Conservation (phyloP, 2,797 vertebrate species). For the Heteromormyrus szaboi region DNA sequence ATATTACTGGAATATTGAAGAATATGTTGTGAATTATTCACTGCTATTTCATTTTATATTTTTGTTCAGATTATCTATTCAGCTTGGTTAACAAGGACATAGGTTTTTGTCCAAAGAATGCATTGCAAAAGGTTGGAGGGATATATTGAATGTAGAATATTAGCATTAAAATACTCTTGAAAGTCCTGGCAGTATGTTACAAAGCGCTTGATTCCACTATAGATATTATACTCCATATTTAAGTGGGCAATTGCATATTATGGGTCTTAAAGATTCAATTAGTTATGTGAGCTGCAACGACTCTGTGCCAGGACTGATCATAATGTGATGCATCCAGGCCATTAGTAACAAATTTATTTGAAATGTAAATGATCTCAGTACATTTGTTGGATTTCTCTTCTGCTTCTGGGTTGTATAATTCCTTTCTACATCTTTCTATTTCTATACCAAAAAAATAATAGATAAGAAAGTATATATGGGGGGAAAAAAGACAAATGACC, state of each 20-base stretch:
- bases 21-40: neutral
- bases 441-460: neutral
- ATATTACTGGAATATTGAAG: neutral
- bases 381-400: neutral
- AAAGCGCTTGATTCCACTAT: neutral
- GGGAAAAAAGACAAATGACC: conserved; percentile 3
- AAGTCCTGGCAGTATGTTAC: neutral
- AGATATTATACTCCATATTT: neutral
- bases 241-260: neutral
- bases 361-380: neutral
- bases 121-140: conserved; percentile 21
- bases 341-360: neutral
- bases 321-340: neutral
- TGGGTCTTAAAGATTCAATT: neutral
- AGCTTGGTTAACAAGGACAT: conserved; percentile 37
- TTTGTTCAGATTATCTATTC: conserved; percentile 36
- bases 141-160: neutral
- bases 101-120: conserved; percentile 25
- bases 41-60: neutral
- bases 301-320: neutral
- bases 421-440: conserved; percentile 16
- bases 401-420: conserved; percentile 13
- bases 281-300: neutral
- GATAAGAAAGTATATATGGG: conserved; percentile 23
- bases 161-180: neutral